phyloP scores from a whole-genome alignment of 2,888 invertebrate species.

The Heliconius ethilla region DNA sequence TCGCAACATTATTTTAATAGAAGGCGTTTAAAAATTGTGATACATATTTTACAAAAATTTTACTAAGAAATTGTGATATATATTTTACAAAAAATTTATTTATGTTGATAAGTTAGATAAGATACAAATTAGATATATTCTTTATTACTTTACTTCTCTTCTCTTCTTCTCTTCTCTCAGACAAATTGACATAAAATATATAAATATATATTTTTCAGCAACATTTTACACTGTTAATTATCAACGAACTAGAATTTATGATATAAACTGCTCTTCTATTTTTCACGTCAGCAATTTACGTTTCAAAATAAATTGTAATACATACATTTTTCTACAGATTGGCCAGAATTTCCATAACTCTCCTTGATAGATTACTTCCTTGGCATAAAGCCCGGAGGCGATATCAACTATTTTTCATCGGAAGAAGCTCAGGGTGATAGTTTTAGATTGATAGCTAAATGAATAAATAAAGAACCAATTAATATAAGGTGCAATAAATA shows the following conservation, averaged over 20 bases:
- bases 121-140: no score
- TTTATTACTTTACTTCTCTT: no score
- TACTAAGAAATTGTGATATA: no score
- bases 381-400: conserved; percentile 39
- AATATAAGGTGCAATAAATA: neutral
- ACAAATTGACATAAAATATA: no score
- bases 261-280: neutral
- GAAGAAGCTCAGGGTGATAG: conserved; percentile 29
- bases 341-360: conserved; percentile 38
- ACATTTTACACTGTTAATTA: neutral
- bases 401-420: conserved; percentile 38
- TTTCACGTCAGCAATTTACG: neutral
- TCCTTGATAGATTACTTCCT: conserved; percentile 42
- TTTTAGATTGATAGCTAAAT: conserved; percentile 23
- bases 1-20: neutral
- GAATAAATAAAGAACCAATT: conserved; percentile 9
- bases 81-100: no score
- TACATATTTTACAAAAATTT: neutral
- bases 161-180: no score
- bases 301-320: conserved; percentile 31
- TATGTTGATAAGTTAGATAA: no score
- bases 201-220: neutral
- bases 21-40: neutral
- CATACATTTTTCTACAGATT: conserved; percentile 35
- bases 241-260: neutral